These are phyloP conservation scores for Oedothorax gibbosus DNA, from an alignment of 1,140 invertebrate genomes.

Conservation along the genomic window DNA sequence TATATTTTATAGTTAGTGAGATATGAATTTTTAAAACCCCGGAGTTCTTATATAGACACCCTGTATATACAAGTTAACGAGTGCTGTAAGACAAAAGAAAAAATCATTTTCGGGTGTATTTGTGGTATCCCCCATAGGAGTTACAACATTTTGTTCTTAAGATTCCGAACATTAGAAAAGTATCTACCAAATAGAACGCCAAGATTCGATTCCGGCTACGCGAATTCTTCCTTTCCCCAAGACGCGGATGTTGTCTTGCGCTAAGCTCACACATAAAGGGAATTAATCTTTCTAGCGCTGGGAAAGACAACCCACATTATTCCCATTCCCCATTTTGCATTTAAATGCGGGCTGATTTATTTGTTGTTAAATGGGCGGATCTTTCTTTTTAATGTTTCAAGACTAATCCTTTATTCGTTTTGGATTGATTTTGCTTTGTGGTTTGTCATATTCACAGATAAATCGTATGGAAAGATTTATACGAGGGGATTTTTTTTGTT, in stretches of 20 bases:
- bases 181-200: no score
- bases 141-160: no score
- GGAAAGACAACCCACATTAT: constrained; percentile 23
- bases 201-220: background rate
- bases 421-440: background rate
- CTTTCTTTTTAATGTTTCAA: background rate
- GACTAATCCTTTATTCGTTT: background rate
- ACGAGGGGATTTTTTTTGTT: no score
- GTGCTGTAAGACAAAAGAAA: no score
- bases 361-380: background rate
- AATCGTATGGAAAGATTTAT: background rate
- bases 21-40: no score
- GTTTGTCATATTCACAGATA: background rate
- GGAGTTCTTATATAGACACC: no score
- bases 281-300: constrained; percentile 33
- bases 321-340: constrained; percentile 10
- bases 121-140: no score
- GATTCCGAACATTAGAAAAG: no score
- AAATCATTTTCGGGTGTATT: no score
- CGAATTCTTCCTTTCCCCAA: background rate
- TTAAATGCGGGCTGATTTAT: constrained; percentile 29
- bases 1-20: no score
- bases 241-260: constrained; percentile 32
- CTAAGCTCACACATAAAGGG: background rate
- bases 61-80: no score